Base-by-base conservation (phyloP, 2,888 invertebrate species). In the Merodon equestris region DNA sequence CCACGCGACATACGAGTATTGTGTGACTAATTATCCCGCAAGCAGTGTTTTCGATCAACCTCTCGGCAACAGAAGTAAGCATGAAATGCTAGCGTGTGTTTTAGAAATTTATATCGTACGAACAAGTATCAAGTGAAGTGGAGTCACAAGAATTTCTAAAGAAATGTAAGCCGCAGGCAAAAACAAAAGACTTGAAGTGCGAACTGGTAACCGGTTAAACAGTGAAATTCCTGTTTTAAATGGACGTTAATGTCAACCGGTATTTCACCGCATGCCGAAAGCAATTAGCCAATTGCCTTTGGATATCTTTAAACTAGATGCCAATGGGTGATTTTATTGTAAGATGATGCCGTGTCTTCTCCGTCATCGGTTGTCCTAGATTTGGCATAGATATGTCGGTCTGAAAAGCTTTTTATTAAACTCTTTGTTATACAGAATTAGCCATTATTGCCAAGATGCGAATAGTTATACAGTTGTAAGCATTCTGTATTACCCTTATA, bases 161-260 rank as follows among this genome's bases (percentile, higher is more conserved):
- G 14, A 45, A 36, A 14, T 19, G 48, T 14, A 38, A 27, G n/a
- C 40, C 15, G 12, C 19, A 18, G 5, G 40, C 13, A 51, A 51
- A 50, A 48, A 56, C 44, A 15, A 70, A 36, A 64, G 48, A 68
- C 47, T 50, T 60, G 48, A 44, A 27, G 10, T 3, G 57, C 2
- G 27, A 27, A 27, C 27, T 19, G 13, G 17, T 13, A 44, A 40
- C 63, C 40, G 61, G 47, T 40, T 63, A 58, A n/a, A n/a, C 14
- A 45, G 12, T 2, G 48, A 27, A 56, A 58, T 53, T 74, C 51
- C 44, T 50, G 40, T 27, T 56, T 51, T 1, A 27, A 56, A 19
- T 15, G 53, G 12, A 50, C 50, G 17, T 12, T 44, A 60, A 54
- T 38, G 40, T 70, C 47, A 68, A 68, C 58, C 50, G 60, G 60